Evolutionary conservation across 2,113 vertebrate genomes (phyloP), one percentile per base, ranked within the genome.

Genomic region (Cephalophus harveyi): DNA sequence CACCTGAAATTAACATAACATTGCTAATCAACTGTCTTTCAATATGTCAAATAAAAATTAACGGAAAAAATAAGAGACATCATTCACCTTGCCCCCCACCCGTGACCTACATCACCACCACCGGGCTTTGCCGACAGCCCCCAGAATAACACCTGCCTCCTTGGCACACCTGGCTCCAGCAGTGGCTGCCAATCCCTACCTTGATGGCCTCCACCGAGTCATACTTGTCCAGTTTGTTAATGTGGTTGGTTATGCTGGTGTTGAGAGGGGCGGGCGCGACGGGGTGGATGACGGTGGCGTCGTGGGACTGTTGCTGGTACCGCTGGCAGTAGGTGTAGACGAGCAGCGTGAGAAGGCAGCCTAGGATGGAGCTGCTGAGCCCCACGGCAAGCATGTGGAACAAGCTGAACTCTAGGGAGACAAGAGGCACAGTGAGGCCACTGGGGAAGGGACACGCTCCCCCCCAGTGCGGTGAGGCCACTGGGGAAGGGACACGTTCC

Each of bases 211-310:
- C 99, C 97, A 99, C 99, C 0, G 99, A 99, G 98, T 99, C 99
- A 0, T 99, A 99, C 95, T 99, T 99, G 98, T 99, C 99, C 98
- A 99, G 99, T 97, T 99, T 99, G 99, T 99, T 99, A 99, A 99
- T 99, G 98, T 99, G 99, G 98, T 99, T 99, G 91, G 99, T 99
- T 97, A 99, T 99, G 99, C 99, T 99, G 99, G 99, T 99, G 98
- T 99, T 99, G 96, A 99, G 99, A 0, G 99, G 99, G 0, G 99
- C 99, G 0, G 99, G 99, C 0, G 99, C 99, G 52, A 99, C 99
- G 0, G 99, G 99, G 95, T 99, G 99, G 98, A 99, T 99, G 98
- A 99, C 99, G 0, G 99, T 99, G n/a, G 99, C 99, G 0, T 99
- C 99, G 2, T 99, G 99, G 28, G 99, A 99, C 84, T 99, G 99